Evolutionary conservation across 2,888 invertebrate genomes (phyloP).

Genomic region (Harpagoxenus sublaevis): DNA sequence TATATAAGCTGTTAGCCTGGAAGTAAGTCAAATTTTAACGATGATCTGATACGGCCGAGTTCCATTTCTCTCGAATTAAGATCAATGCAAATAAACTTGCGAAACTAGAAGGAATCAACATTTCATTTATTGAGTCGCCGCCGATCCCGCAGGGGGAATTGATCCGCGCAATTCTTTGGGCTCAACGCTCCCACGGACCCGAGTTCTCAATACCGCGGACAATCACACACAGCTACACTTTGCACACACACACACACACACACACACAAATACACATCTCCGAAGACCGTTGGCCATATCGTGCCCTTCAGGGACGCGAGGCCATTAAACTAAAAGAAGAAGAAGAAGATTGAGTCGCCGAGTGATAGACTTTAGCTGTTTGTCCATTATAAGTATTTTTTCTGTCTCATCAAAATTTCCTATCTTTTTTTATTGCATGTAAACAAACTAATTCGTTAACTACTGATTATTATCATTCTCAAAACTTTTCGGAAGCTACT

Average conservation of each 20-base stretch:
- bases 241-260: no score
- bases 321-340: no score
- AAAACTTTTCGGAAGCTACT: background rate
- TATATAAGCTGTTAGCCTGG: background rate
- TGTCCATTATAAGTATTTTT: background rate
- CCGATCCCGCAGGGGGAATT: no score
- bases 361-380: background rate
- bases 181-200: no score
- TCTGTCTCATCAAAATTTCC: background rate
- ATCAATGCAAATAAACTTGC: slow-evolving; percentile 11
- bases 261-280: no score
- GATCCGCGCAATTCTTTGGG: no score
- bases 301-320: no score
- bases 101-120: background rate
- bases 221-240: no score
- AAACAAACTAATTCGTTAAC: background rate
- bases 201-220: no score
- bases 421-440: background rate
- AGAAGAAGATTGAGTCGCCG: background rate
- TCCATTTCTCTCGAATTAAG: slow-evolving; percentile 15
- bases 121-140: background rate
- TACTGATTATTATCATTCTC: background rate
- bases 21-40: slow-evolving; percentile 28
- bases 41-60: slow-evolving; percentile 18
- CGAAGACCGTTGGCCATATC: no score